Conservation (phyloP, 1,140 invertebrate species). For the Leptinotarsa texana region DNA sequence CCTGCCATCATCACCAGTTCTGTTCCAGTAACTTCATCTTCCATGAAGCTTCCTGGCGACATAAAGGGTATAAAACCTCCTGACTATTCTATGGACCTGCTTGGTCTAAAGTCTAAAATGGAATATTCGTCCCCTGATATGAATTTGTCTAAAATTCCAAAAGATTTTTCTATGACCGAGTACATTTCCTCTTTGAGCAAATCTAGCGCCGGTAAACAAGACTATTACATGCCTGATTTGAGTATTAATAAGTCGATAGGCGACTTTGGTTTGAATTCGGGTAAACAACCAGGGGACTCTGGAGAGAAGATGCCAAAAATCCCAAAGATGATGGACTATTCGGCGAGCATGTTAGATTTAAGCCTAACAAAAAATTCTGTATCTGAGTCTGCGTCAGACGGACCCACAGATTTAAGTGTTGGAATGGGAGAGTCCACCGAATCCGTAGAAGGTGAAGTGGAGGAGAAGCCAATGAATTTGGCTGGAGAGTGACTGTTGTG, state of each 20-base stretch:
- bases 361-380: conserved; percentile 36
- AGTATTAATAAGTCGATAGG: conserved; percentile 34
- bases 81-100: conserved; percentile 51
- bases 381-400: conserved; percentile 29
- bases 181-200: conserved; percentile 53
- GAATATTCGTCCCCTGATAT: conserved; percentile 57
- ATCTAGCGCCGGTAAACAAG: conserved; percentile 53
- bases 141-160: conserved; percentile 54
- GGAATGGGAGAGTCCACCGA: conserved; percentile 31
- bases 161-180: conserved; percentile 52
- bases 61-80: conserved; percentile 39
- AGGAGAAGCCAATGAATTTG: conserved; percentile 44
- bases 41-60: conserved; percentile 52
- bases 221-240: conserved; percentile 44
- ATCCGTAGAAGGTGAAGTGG: conserved; percentile 25
- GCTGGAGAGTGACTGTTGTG: conserved; percentile 32
- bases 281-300: conserved; percentile 35
- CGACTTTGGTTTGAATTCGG: conserved; percentile 45
- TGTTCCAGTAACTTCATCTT: conserved; percentile 45
- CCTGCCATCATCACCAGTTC: background rate
- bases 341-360: conserved; percentile 41
- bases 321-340: conserved; percentile 39
- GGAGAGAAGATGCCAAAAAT: conserved; percentile 42
- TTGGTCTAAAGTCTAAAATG: conserved; percentile 48
- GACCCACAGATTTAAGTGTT: conserved; percentile 37